Percentiles rank a stretch among this genome's conserved stretches.
Conservation (phyloP, 2,113 vertebrate genomes). For the Pseudorectes ferrugineus region DNA sequence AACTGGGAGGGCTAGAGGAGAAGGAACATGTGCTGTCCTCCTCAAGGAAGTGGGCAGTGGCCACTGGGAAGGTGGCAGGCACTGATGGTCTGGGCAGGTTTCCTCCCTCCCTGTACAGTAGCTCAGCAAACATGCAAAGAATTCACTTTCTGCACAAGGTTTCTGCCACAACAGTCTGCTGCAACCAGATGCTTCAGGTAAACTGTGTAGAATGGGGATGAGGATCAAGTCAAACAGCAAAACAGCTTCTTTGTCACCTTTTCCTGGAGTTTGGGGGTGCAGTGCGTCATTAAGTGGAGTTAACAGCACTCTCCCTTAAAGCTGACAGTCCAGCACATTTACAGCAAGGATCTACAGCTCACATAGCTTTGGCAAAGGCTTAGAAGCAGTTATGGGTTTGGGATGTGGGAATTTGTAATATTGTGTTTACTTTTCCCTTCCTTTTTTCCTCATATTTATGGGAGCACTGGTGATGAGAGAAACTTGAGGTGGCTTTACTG, state of each 20-base stretch:
- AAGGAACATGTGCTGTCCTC: not conserved
- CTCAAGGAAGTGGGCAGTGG: not conserved
- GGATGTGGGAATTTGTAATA: not conserved
- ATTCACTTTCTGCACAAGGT: not conserved
- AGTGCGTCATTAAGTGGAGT: not conserved
- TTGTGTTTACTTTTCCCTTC: not conserved
- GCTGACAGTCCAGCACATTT: not conserved
- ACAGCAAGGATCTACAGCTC: not conserved
- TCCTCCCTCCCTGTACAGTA: not conserved
- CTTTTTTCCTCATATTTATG: not conserved
- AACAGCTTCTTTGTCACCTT: not conserved
- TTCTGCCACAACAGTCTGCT: not conserved
- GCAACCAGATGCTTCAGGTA: not conserved
- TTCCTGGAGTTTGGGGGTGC: not conserved
- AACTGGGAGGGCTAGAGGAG: not conserved
- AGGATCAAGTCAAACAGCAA: not conserved
- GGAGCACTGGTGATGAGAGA: not conserved
- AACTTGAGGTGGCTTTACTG: not conserved
- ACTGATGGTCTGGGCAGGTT: not conserved
- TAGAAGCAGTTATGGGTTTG: not conserved
- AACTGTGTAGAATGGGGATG: not conserved
- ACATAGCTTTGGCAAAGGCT: not conserved
- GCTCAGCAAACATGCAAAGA: not conserved
- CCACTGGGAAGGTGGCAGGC: not conserved
- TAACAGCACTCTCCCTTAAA: not conserved